Percentiles rank a stretch among this genome's conserved stretches.
phyloP scores from a whole-genome alignment of 2,888 invertebrate species.

The Mesodorylaimus sp. region DNA sequence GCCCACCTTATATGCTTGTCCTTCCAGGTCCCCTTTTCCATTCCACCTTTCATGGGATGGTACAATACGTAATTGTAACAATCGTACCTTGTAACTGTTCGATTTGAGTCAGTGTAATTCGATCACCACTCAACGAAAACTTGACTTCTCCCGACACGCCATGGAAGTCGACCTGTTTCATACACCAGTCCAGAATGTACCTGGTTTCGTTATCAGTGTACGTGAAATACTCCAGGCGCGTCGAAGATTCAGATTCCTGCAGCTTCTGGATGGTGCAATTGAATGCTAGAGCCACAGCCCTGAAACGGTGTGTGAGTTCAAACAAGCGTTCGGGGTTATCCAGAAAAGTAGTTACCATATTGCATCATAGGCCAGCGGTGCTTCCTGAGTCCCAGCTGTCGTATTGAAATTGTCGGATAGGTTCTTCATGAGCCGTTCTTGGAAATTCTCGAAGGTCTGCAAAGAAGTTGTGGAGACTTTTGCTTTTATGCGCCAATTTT shows the following conservation, averaged over 20 bases:
- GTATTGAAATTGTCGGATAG: conserved; percentile 62
- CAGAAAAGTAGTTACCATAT: conserved; percentile 49
- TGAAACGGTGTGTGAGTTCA: conserved; percentile 12
- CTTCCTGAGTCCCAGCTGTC: conserved; percentile 58
- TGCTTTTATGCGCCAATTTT: too few species aligned
- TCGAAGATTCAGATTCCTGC: too few species aligned
- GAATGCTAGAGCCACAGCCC: conserved; percentile 80
- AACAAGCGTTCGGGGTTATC: background rate
- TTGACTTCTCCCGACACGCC: conserved; percentile 94
- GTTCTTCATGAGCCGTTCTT: conserved; percentile 58
- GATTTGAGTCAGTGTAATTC: conserved; percentile 91
- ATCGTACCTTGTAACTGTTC: conserved; percentile 69
- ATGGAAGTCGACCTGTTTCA: conserved; percentile 91
- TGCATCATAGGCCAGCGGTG: conserved; percentile 94
- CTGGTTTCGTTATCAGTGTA: conserved; percentile 86
- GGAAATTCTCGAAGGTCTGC: too few species aligned
- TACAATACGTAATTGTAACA: too few species aligned
- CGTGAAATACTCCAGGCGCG: conserved; percentile 81
- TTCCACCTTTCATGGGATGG: too few species aligned
- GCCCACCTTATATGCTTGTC: conserved; percentile 5
- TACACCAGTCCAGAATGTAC: conserved; percentile 84
- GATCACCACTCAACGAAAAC: conserved; percentile 83
- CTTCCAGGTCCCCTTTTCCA: too few species aligned
- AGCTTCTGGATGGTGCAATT: conserved; percentile 86
- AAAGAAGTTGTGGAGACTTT: too few species aligned